Evolutionary conservation across 1,140 invertebrate species (phyloP), one percentile per base, ranked within the genome.

Genomic region (Drosophila azteca): DNA sequence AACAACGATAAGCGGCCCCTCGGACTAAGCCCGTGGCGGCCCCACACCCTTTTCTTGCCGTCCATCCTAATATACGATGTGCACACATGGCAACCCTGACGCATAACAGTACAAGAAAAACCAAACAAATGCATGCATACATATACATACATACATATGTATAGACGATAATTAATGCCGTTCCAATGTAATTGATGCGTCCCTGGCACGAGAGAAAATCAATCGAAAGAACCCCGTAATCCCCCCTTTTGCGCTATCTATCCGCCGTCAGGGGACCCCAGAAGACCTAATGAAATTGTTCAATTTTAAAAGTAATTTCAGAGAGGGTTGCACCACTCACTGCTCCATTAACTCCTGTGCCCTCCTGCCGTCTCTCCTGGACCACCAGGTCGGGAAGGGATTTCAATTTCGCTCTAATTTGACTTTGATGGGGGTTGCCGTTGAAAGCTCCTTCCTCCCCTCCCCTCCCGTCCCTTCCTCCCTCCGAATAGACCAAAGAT

Each of bases 1-100:
- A 87, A 87, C 82, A 87, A 50, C 82, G 81, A 85, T 85, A 85
- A 87, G 77, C 77, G 67, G 61, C 43, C 49, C 60, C 64, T 69
- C 26, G 35, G 45, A 29, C 44, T 41, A 48, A 41, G 54, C 49
- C 45, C 45, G 13, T 41, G 13, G 49, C 29, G 13, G 49, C 29
- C 60, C 60, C 50, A 20, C 20, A 31, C 17, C 29, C 26, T 22
- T 50, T 66, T 17, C 17, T 26, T 26, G 24, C 31, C 13, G 4
- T 20, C 46, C 41, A 41, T 41, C 72, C 53, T 11, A 51, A 24
- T 44, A 31, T 4, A 20, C 29, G 50, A 24, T 57, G 43, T 72
- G 74, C 58, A 72, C 83, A 78, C 75, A 79, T 87, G 83, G 75
- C 79, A 88, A 79, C 82, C 82, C 83, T 79, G 78, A 57, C 65